Evolutionary conservation across 1,140 invertebrate genomes (phyloP).

Genomic region (Platyscapa corneri): DNA sequence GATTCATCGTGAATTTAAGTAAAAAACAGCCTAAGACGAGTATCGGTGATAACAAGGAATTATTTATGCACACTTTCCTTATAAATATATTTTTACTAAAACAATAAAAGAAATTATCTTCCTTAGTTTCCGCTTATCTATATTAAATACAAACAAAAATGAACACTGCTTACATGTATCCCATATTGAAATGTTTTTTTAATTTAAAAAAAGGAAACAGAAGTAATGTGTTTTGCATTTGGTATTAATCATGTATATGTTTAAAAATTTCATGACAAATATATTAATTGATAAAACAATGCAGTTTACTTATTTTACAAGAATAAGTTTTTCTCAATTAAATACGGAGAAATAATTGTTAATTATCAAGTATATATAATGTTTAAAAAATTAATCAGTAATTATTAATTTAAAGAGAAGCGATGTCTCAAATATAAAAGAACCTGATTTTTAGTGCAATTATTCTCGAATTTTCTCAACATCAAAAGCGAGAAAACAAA

Average conservation of each 20-base stretch:
- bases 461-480: background rate
- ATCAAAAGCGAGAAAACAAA: conserved; percentile 30
- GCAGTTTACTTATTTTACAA: background rate
- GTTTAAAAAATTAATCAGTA: background rate
- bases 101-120: background rate
- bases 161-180: background rate
- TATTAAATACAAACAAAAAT: background rate
- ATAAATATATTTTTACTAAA: conserved; percentile 1
- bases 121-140: background rate
- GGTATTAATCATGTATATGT: background rate
- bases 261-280: background rate
- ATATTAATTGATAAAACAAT: background rate
- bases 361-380: background rate
- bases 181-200: background rate
- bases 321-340: conserved; percentile 2
- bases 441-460: background rate
- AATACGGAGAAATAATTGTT: background rate
- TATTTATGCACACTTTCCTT: background rate
- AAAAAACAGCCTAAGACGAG: conserved; percentile 39
- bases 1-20: conserved; percentile 21
- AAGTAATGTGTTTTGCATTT: background rate
- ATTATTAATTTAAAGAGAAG: background rate
- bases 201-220: background rate
- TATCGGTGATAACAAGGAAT: background rate
- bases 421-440: background rate